A percentile compares a stretch with the other conserved stretches of the same genome.
Evolutionary conservation across 2,888 invertebrate genomes (phyloP).

Genomic region (Cephus pulcher): DNA sequence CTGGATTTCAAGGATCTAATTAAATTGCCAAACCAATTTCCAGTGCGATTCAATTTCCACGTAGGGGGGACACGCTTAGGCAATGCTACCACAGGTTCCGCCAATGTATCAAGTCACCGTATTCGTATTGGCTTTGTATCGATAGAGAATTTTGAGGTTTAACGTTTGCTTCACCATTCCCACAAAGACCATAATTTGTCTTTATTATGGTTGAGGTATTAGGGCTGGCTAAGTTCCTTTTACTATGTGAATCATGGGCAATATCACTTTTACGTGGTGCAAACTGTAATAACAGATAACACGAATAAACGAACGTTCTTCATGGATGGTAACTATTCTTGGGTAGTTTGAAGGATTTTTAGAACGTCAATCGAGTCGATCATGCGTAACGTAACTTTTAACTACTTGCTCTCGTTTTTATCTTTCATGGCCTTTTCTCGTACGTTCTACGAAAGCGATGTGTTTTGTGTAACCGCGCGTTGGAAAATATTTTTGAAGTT

Average conservation of each 20-base stretch:
- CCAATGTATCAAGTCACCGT: not conserved
- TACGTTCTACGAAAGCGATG: not conserved
- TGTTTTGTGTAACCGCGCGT: too few species aligned
- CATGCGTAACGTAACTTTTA: not conserved
- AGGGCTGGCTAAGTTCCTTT: not conserved
- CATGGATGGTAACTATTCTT: not conserved
- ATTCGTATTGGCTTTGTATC: not conserved
- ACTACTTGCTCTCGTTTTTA: not conserved
- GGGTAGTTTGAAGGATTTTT: not conserved
- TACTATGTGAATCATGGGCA: not conserved
- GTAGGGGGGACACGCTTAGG: not conserved
- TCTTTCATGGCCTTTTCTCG: not conserved
- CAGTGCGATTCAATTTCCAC: not conserved
- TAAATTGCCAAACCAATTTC: not conserved
- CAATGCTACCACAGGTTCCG: not conserved
- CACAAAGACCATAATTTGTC: not conserved
- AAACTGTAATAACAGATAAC: not conserved
- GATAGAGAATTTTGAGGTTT: not conserved
- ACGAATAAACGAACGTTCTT: not conserved
- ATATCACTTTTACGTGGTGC: not conserved
- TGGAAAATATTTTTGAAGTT: not conserved
- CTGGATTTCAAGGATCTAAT: not conserved
- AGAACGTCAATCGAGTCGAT: not conserved
- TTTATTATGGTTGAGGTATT: not conserved
- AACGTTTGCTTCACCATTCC: not conserved